These are phyloP conservation scores for Enteromius paludinosus DNA, from an alignment of 2,797 vertebrate genomes.

Conservation along the genomic window DNA sequence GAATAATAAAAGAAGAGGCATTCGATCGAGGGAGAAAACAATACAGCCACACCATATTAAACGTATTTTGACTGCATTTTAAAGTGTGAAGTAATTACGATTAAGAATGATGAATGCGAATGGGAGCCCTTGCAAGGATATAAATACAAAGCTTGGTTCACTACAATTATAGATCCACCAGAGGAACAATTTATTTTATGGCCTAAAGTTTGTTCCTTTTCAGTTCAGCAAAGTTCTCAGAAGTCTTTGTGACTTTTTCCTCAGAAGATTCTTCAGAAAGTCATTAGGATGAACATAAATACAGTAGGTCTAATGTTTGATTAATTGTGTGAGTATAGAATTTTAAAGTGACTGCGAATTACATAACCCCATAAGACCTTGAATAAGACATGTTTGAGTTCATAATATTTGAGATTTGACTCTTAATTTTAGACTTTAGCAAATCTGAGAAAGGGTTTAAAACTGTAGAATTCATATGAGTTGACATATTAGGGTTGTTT, in stretches of 20 bases:
- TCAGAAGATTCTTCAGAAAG: background rate
- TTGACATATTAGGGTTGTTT: background rate
- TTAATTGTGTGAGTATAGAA: background rate
- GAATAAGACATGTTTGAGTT: background rate
- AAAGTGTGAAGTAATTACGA: background rate
- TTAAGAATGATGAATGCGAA: background rate
- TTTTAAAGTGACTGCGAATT: background rate
- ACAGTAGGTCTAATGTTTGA: background rate
- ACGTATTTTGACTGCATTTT: background rate
- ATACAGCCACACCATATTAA: background rate
- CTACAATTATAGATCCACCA: background rate
- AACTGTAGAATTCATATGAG: background rate
- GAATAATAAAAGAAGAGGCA: background rate
- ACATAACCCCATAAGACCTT: background rate
- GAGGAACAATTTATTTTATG: background rate
- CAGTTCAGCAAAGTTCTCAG: background rate
- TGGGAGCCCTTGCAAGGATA: background rate
- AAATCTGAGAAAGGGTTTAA: background rate
- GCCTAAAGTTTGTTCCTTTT: background rate
- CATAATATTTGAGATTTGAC: background rate
- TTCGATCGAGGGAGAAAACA: background rate
- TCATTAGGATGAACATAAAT: background rate
- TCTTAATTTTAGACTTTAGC: background rate
- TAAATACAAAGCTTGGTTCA: background rate
- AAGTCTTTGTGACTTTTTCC: background rate